These are phyloP conservation scores for Pocillopora meandrina DNA, from an alignment of 92 coral and sea anemone species.

Conservation along the genomic window DNA sequence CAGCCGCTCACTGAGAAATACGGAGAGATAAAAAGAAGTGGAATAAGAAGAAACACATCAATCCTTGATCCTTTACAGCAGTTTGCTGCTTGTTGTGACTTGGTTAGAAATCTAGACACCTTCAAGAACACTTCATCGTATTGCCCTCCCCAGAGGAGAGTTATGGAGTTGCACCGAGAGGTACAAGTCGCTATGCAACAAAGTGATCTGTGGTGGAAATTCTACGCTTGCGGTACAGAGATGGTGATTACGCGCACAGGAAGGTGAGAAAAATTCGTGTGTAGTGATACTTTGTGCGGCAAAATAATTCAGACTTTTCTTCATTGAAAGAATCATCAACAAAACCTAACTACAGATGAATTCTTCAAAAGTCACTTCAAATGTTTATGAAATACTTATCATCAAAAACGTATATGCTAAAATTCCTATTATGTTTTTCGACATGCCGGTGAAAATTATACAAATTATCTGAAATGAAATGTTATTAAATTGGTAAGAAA, in stretches of 20 bases:
- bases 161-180: conserved; percentile 61
- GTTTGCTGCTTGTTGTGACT: conserved; percentile 71
- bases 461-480: conserved; percentile 51
- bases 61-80: conserved; percentile 54
- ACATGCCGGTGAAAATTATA: conserved; percentile 26
- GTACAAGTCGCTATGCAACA: conserved; percentile 88
- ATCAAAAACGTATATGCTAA: conserved; percentile 1
- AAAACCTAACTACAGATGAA: conserved; percentile 7
- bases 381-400: conserved; percentile 19
- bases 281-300: background rate
- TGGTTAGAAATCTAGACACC: conserved; percentile 59
- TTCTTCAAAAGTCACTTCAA: conserved; percentile 30
- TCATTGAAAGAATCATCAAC: background rate
- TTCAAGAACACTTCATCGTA: conserved; percentile 33
- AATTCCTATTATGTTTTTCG: conserved; percentile 23
- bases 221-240: conserved; percentile 87
- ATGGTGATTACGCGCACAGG: conserved; percentile 91
- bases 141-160: conserved; percentile 37
- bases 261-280: conserved; percentile 57
- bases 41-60: conserved; percentile 18
- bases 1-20: conserved; percentile 22
- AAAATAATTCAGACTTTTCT: background rate
- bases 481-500: conserved; percentile 41
- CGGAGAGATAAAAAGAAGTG: conserved; percentile 20
- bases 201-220: conserved; percentile 90